Base-by-base conservation (phyloP, 2,797 vertebrate species). In the Muscicapa comitata region DNA sequence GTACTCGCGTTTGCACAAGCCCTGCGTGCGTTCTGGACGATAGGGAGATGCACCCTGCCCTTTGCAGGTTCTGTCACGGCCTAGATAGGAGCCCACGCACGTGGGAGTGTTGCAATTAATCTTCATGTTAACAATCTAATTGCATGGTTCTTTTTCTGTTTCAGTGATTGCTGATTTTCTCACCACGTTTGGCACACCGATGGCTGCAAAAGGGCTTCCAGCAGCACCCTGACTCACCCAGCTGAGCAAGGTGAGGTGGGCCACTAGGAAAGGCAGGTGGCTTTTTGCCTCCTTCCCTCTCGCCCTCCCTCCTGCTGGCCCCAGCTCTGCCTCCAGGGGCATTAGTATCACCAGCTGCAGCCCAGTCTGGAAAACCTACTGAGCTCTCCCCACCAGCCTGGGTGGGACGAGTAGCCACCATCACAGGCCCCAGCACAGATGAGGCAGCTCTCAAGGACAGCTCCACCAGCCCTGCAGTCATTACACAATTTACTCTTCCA, bases 181-280 rank as follows among this genome's bases (percentile, higher is more conserved):
- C n/a, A 13, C 17, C 2, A 1, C 0, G 0, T 9, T 54, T 35
- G 42, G 59, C 35, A 23, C 0, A 0, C 3, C 1, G 0, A 4
- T 2, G 38, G 11, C 33, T 29, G 45, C 57, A 10, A 6, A 55
- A 48, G 8, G 16, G 31, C 37, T 26, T 40, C 26, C 59, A 23
- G 71, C 61, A 37, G 53, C 54, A 17, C 19, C 35, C 20, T 57
- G 3, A 1, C 37, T 8, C 10, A 4, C 15, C 18, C 20, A 4
- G 40, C 42, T 7, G 31, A 0, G 3, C 54, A 3, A 11, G 66
- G 29, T 37, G 55, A 17, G 47, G 7, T 0, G 2, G 29, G 47
- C 7, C 35, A 23, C 26, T 8, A 31, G 19, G 1, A 4, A 26
- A 21, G 50, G 72, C 50, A 35, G 71, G 6, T 12, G 40, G 8